phyloP scores from a whole-genome alignment of 2,113 vertebrate genomes.

The Tiliqua scincoides region DNA sequence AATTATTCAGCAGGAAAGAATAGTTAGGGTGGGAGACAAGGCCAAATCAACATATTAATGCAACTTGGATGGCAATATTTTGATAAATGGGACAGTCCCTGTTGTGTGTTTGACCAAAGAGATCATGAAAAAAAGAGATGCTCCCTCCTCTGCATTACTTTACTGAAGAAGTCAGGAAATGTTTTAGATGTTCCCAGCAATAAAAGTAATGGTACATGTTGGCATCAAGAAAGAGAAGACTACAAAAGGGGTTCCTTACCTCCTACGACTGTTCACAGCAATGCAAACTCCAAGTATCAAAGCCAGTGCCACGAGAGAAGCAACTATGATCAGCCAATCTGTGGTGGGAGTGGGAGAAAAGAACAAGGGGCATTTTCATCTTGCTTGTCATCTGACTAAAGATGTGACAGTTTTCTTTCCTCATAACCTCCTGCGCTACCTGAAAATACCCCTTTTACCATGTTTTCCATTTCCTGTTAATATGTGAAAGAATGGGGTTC shows the following conservation, averaged over 20 bases:
- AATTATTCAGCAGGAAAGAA: not conserved
- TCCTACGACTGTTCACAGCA: conserved; percentile 64
- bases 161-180: not conserved
- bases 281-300: conserved; percentile 70
- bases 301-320: conserved; percentile 51
- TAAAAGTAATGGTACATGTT: not conserved
- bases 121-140: not conserved
- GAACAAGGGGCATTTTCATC: rapidly evolving
- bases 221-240: conserved; percentile 1
- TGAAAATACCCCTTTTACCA: not conserved
- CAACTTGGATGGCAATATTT: not conserved
- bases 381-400: rapidly evolving
- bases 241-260: conserved; percentile 51
- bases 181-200: not conserved
- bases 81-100: too few species aligned
- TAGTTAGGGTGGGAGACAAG: not conserved
- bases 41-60: not conserved
- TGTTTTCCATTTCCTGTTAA: not conserved
- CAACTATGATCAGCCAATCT: conserved; percentile 72
- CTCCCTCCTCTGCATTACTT: not conserved
- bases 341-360: not conserved
- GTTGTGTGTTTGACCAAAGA: not conserved
- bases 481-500: not conserved
- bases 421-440: not conserved
- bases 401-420: not conserved